Evolutionary conservation across 2,888 invertebrate species (phyloP), one percentile per base, ranked within the genome.

Genomic region (Marronus borbonicus): DNA sequence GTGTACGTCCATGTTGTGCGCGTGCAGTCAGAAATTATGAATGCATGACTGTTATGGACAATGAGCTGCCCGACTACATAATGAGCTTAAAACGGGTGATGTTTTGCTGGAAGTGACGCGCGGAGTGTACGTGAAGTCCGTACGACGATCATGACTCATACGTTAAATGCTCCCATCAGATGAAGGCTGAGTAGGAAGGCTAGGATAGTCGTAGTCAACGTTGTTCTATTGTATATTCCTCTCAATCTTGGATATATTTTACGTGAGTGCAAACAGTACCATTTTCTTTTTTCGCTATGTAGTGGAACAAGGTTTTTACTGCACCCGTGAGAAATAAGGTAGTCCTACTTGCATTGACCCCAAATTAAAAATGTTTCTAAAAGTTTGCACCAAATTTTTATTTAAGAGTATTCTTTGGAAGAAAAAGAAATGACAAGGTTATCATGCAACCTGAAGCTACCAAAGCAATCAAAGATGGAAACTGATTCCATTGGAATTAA

Each of bases 11-110:
- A 62, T 31, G 62, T 62, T 62, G 12, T 62, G 62, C 62, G 62
- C 62, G 62, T 62, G 62, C 62, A 62, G 62, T 62, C 62, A 62
- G 62, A 62, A 62, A 62, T 62, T 62, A 62, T 31, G 62, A 62
- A 69, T 69, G 69, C 69, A 28, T 69, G 69, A 69, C 69, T 69
- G 69, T 55, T 69, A 69, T 52, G 69, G 69, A 69, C 69, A 69
- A 69, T 69, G 69, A 69, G 50, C 55, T 28, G 69, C 28, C 31
- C 52, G 69, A 52, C 55, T 69, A 50, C 69, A 69, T 69, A 69
- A 69, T 69, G 69, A 69, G 69, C 69, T 69, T 31, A 69, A 66
- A 49, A 17, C 39, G 66, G 39, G 66, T 17, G 55, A 5, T 55
- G 55, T 55, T 55, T 55, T 50, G 69, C 55, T 69, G 69, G 69